Percentiles rank a stretch among this genome's conserved stretches.
Conservation (phyloP, 2,113 vertebrate species). For the Lonchura striata region DNA sequence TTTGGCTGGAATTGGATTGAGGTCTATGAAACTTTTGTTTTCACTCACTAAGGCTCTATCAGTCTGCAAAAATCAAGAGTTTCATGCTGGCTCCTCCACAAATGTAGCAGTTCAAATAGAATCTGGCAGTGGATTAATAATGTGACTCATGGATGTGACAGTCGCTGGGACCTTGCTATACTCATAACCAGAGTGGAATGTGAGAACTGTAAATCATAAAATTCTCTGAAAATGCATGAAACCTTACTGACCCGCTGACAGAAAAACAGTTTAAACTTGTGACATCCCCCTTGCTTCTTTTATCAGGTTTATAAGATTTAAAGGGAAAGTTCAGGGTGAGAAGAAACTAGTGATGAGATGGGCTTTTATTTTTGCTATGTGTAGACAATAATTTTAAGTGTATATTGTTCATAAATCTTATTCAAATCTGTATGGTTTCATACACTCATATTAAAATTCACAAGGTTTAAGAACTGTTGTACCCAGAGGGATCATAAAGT, state of each 20-base stretch:
- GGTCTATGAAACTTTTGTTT: not conserved
- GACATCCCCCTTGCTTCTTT: not conserved
- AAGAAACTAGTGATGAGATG: not conserved
- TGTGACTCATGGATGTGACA: slow-evolving; percentile 45
- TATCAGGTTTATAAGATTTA: slow-evolving; percentile 46
- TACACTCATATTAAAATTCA: slow-evolving; percentile 3
- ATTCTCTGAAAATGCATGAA: slow-evolving; percentile 9
- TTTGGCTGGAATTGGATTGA: not conserved
- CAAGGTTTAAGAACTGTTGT: not conserved
- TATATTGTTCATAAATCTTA: slow-evolving; percentile 25
- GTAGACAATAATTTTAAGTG: slow-evolving; percentile 6
- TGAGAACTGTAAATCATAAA: slow-evolving; percentile 43
- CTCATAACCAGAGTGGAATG: slow-evolving; percentile 47
- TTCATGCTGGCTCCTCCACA: not conserved
- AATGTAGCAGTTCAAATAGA: slow-evolving; percentile 24
- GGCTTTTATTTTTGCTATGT: not conserved
- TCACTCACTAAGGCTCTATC: not conserved
- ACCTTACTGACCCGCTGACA: not conserved
- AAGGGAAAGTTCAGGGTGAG: slow-evolving; percentile 29
- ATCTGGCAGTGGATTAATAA: slow-evolving; percentile 50
- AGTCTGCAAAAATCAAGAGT: not conserved
- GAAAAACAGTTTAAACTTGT: slow-evolving; percentile 12
- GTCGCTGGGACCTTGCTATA: not conserved
- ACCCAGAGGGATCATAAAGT: slow-evolving; percentile 35
- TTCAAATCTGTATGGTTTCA: not conserved